phyloP scores from a whole-genome alignment of 2,113 vertebrate genomes.

The Corythaeola cristata region DNA sequence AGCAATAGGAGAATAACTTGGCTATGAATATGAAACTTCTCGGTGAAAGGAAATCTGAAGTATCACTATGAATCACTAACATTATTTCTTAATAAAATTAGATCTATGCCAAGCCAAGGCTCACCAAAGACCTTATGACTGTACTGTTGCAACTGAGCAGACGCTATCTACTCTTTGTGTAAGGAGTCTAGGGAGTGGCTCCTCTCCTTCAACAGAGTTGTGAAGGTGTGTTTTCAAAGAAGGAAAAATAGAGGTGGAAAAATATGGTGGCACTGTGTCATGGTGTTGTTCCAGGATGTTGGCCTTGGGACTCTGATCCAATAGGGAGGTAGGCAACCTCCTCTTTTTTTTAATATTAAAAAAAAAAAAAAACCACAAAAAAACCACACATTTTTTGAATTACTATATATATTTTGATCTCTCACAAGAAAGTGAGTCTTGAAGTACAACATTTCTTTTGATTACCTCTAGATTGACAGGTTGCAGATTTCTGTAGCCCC shows the following conservation, averaged over 20 bases:
- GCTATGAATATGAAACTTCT: neutral
- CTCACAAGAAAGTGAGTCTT: neutral
- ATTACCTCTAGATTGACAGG: neutral
- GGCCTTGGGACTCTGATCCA: neutral
- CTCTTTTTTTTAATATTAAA: neutral
- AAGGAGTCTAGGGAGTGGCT: neutral
- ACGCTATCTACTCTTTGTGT: neutral
- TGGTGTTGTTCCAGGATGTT: neutral
- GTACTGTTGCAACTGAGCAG: neutral
- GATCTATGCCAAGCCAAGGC: neutral
- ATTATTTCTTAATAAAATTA: neutral
- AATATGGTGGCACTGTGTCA: neutral
- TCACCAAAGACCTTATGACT: neutral
- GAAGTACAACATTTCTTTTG: neutral
- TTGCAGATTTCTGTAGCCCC: neutral
- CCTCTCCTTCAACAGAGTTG: neutral
- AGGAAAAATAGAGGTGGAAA: neutral
- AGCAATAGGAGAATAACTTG: neutral
- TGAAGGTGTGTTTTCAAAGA: neutral
- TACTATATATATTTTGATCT: neutral
- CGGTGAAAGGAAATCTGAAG: neutral
- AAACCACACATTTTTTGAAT: neutral
- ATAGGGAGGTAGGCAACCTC: neutral
- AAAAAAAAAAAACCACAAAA: no score
- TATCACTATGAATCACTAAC: neutral